Conservation (phyloP, 1,140 invertebrate species). For the Aculops lycopersici region DNA sequence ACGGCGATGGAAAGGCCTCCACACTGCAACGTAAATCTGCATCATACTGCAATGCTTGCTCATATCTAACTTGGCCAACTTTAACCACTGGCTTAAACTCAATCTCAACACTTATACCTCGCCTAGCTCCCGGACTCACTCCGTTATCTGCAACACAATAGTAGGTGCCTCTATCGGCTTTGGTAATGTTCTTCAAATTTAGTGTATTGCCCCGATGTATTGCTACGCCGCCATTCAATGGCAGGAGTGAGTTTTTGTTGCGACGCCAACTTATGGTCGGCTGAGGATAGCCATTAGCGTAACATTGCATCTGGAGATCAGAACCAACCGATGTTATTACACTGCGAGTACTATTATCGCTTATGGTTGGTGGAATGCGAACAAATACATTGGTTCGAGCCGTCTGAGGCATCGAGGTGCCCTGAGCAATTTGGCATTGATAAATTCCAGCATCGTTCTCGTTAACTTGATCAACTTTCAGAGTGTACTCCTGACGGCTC, state of each 20-base stretch:
- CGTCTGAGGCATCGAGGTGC: constrained; percentile 21
- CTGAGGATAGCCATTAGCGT: constrained; percentile 29
- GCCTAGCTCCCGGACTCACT: constrained; percentile 44
- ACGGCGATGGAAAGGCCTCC: constrained; percentile 64
- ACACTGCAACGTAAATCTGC: constrained; percentile 70
- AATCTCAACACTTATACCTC: constrained; percentile 60
- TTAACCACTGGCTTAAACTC: constrained; percentile 45
- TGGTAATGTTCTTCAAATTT: constrained; percentile 26
- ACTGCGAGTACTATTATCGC: constrained; percentile 45
- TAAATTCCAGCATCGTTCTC: constrained; percentile 64
- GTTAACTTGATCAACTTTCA: constrained; percentile 75
- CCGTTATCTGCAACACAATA: constrained; percentile 76
- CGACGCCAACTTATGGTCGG: constrained; percentile 60
- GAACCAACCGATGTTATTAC: constrained; percentile 16
- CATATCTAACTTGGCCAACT: constrained; percentile 29
- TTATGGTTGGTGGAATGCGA: constrained; percentile 43
- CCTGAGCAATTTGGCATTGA: constrained; percentile 48
- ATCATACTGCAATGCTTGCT: constrained; percentile 58
- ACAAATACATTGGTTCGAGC: constrained; percentile 8
- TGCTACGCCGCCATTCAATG: constrained; percentile 29
- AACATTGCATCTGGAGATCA: constrained; percentile 44
- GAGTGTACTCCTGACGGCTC: constrained; percentile 37
- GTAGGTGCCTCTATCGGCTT: constrained; percentile 58
- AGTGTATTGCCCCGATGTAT: constrained; percentile 33
- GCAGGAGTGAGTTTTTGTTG: constrained; percentile 64